Conservation (phyloP, 2,113 vertebrate genomes). For the Chamaea fasciata region DNA sequence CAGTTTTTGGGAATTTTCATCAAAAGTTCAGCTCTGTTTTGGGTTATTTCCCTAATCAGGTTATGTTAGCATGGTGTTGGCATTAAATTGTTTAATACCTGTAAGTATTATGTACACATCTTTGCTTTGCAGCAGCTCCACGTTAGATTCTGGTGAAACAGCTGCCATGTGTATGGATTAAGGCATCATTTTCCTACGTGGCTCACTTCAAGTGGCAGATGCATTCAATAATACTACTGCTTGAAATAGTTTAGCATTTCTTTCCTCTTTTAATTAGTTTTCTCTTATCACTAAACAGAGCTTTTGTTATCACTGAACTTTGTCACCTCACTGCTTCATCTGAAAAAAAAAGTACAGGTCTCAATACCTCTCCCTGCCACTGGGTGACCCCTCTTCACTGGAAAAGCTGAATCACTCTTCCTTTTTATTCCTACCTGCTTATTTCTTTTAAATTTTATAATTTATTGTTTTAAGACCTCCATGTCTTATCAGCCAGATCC, state of each 20-base stretch:
- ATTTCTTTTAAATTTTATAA: neutral
- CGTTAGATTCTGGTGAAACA: neutral
- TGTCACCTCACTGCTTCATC: rapidly evolving
- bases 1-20: neutral
- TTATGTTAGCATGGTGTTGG: neutral
- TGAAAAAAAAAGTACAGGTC: neutral
- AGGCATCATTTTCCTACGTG: neutral
- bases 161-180: neutral
- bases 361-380: neutral
- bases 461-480: neutral
- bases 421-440: neutral
- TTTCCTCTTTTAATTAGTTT: neutral
- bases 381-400: neutral
- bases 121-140: neutral
- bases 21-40: neutral
- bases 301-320: neutral
- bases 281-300: neutral
- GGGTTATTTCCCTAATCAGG: neutral
- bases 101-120: neutral
- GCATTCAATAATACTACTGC: neutral
- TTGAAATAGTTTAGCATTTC: neutral
- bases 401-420: neutral
- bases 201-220: neutral
- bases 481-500: neutral
- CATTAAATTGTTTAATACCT: neutral